Conservation (phyloP, 2,113 vertebrate species). For the Taurulus bubalis region DNA sequence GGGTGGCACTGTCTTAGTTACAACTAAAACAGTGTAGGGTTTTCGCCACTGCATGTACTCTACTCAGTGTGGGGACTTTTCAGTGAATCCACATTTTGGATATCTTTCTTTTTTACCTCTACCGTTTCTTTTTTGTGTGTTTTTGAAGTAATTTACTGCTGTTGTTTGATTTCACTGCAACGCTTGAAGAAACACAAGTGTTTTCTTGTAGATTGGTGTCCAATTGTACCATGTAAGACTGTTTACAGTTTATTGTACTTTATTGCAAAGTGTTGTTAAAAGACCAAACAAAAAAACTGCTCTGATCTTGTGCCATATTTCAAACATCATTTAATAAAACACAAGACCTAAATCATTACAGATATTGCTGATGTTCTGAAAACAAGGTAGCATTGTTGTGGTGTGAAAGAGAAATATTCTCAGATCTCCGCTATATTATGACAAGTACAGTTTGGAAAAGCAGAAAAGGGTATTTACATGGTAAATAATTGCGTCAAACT, state of each 20-base stretch:
- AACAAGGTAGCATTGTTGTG: constrained; percentile 38
- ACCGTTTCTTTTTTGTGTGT: constrained; percentile 29
- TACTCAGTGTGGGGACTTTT: constrained; percentile 11
- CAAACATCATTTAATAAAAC: constrained; percentile 61
- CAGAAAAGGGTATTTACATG: constrained; percentile 61
- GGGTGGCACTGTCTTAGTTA: constrained; percentile 80
- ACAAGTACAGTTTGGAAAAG: constrained; percentile 21
- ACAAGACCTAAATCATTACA: constrained; percentile 44
- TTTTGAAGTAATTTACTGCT: background rate
- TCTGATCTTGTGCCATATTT: constrained; percentile 1
- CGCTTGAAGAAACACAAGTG: background rate
- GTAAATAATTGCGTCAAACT: constrained; percentile 61
- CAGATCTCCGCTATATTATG: constrained; percentile 1
- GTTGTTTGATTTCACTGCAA: constrained; percentile 2
- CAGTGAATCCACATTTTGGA: background rate
- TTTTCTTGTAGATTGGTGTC: constrained; percentile 19
- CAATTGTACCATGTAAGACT: constrained; percentile 25
- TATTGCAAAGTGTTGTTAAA: background rate
- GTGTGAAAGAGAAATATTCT: constrained; percentile 41
- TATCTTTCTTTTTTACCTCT: constrained; percentile 4
- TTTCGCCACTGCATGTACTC: background rate
- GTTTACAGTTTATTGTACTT: constrained; percentile 4
- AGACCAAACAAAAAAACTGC: constrained; percentile 8
- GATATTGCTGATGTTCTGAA: constrained; percentile 32
- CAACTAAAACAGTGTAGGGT: constrained; percentile 79